phyloP scores from a whole-genome alignment of 2,113 vertebrate species.

The Callopanchax toddi region DNA sequence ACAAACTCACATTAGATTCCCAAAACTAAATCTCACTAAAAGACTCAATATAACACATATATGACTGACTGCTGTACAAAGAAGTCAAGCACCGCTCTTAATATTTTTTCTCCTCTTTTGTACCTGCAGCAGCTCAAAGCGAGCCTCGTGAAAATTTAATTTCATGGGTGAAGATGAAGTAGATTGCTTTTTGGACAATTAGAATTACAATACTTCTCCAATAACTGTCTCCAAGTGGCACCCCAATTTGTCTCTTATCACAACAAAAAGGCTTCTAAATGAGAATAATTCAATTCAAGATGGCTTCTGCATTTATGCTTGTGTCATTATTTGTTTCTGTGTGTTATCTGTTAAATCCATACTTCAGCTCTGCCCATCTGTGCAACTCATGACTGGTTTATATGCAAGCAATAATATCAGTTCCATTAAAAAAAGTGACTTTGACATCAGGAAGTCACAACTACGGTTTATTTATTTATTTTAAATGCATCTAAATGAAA shows the following conservation, averaged over 20 bases:
- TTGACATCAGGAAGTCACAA: too few relatives aligned
- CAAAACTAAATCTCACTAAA: background rate
- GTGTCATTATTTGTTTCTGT: background rate
- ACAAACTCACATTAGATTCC: background rate
- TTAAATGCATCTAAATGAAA: too few relatives aligned
- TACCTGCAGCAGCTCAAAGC: conserved; percentile 49
- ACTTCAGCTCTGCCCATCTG: too few relatives aligned
- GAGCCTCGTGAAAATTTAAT: conserved; percentile 70
- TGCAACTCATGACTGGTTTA: too few relatives aligned
- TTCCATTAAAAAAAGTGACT: too few relatives aligned
- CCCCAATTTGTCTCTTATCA: conserved; percentile 14
- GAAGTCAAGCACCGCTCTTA: conserved; percentile 12
- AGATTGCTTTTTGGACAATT: conserved; percentile 59
- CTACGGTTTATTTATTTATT: too few relatives aligned
- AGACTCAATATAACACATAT: background rate
- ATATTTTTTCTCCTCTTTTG: conserved; percentile 20
- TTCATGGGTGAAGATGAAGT: conserved; percentile 65
- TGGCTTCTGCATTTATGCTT: conserved; percentile 1
- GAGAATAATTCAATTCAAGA: background rate
- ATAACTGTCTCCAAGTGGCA: conserved; percentile 35
- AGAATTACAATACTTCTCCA: conserved; percentile 45
- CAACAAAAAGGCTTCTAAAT: background rate
- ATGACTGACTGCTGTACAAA: conserved; percentile 35
- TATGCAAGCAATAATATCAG: too few relatives aligned
- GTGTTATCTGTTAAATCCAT: background rate